phyloP scores from a whole-genome alignment of 2,113 vertebrate species.

The Neodon shergylaensis region DNA sequence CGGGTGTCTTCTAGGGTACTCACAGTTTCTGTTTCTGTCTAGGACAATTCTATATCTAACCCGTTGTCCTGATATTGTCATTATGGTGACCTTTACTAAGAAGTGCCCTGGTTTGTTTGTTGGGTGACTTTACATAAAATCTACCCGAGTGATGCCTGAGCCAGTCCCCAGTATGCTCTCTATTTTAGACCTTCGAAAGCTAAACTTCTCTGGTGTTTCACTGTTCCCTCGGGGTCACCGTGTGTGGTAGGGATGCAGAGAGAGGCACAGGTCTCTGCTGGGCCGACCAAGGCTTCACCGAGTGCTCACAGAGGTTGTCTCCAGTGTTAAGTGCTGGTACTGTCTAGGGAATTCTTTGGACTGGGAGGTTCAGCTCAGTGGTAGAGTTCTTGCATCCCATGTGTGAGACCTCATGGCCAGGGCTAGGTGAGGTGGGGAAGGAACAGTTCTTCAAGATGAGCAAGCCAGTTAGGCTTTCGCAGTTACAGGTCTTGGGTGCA shows the following conservation, averaged over 20 bases:
- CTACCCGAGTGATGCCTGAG: background rate
- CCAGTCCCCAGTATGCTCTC: background rate
- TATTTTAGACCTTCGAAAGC: background rate
- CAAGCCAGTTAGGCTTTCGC: background rate
- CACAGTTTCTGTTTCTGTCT: background rate
- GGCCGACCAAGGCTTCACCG: background rate
- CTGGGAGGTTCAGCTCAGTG: background rate
- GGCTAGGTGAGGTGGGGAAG: background rate
- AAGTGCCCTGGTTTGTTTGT: background rate
- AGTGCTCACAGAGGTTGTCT: background rate
- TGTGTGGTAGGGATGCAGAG: background rate
- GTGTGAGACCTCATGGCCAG: background rate
- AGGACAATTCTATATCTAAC: background rate
- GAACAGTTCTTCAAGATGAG: constrained; percentile 36
- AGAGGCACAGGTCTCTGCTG: background rate
- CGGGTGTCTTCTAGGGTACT: background rate
- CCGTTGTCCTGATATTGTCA: background rate
- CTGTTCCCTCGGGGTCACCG: background rate
- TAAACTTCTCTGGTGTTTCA: background rate
- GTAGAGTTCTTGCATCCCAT: background rate
- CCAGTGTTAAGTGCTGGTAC: background rate
- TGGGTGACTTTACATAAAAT: background rate
- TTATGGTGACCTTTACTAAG: background rate
- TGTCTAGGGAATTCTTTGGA: no score
- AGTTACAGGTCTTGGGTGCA: background rate